Base-by-base conservation (phyloP, 64 coral and sea anemone genomes). In the Montipora capricornis region DNA sequence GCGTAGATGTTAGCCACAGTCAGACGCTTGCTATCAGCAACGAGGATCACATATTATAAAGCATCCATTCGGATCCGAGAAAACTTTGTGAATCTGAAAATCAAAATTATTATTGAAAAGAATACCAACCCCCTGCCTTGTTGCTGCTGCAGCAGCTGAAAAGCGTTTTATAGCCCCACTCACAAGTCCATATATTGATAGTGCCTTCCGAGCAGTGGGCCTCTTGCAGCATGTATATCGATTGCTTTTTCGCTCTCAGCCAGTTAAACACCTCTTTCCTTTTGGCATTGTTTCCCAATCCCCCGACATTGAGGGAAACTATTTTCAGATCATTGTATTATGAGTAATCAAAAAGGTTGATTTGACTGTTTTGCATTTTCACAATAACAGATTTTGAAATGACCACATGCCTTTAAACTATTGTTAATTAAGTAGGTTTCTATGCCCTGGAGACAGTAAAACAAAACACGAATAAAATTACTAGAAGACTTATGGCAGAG, bases 281-380 rank as follows among this genome's bases (percentile, higher is more conserved):
- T 62, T 83, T 83, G 55, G 52, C 44, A 64, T 83, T 83, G 19
- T 83, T 44, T 83, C 52, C 80, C 24, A 83, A 24, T 83, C 4
- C 80, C 61, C 80, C 60, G 80, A 62, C 53, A 50, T 83, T 62
- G 22, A 64, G 47, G 52, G 80, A 64, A 44, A 10, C 52, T 11
- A 83, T 83, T 83, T 59, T 55, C 52, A 55, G 52, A 55, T 55
- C 9, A 10, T 55, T 55, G 52, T 2, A 3, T 55, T 55, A 10
- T 55, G 52, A 55, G 52, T 55, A 55, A 55, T 55, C 4, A 55
- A 55, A 55, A 10, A 55, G 52, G 52, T 10, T 55, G 52, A 55
- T 5, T 55, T 55, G 52, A 55, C 52, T 55, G 52, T 55, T 55
- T 55, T 55, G 52, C 52, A 55, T 55, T 55, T 55, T 55, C 52